Conservation (phyloP, 2,888 invertebrate genomes). For the Didymodactylos carnosus region DNA sequence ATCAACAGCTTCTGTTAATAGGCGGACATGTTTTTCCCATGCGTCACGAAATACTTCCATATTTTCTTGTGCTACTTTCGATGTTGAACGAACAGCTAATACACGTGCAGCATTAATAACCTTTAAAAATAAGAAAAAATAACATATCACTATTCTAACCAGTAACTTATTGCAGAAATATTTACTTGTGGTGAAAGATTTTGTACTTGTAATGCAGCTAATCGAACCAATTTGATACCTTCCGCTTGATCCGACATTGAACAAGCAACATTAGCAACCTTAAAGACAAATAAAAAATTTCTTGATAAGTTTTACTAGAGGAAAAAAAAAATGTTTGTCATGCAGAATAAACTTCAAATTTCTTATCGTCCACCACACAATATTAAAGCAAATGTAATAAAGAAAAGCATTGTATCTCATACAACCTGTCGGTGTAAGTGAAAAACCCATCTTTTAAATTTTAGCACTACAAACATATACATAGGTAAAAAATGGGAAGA, state of each 20-base stretch:
- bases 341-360: no score
- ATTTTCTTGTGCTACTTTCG: slow-evolving; percentile 92
- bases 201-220: slow-evolving; percentile 83
- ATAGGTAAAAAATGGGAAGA: no score
- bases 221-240: slow-evolving; percentile 92
- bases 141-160: background rate
- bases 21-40: slow-evolving; percentile 50
- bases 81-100: slow-evolving; percentile 66
- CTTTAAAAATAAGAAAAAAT: background rate
- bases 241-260: slow-evolving; percentile 97
- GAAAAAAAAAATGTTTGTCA: no score
- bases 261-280: slow-evolving; percentile 45
- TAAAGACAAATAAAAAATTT: background rate
- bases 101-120: slow-evolving; percentile 82
- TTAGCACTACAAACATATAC: no score
- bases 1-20: slow-evolving; percentile 74
- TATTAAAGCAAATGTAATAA: no score
- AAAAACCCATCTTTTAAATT: no score
- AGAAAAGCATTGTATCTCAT: no score
- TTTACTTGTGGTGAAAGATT: slow-evolving; percentile 64
- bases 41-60: slow-evolving; percentile 82
- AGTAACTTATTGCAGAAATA: background rate
- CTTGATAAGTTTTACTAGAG: no score
- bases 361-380: no score
- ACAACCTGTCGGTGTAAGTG: no score